Evolutionary conservation across 2,888 invertebrate species (phyloP), one percentile per base, ranked within the genome.

Genomic region (Hetaerina titia): DNA sequence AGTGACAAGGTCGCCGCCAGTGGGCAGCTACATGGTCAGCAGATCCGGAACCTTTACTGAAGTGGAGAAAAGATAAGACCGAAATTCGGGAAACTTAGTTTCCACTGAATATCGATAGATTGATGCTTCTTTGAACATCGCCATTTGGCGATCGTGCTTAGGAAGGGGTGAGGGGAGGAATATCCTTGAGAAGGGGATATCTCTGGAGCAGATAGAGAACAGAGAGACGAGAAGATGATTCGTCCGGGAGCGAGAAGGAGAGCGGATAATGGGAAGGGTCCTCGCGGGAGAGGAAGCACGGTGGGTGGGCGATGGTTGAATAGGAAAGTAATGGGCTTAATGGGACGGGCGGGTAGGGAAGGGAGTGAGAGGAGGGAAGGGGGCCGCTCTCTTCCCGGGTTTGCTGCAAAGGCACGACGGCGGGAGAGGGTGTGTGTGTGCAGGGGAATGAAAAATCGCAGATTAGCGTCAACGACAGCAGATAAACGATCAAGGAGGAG

Each of bases 381-480:
- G 58, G 89, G 87, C 60, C 63, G 17, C 63, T 13, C 90, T 31
- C 31, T 81, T 31, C 81, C 81, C 13, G 2, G 81, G 81, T 81
- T 90, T 63, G 57, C n/a, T 64, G 69, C 56, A 69, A 74, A 64
- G 69, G 92, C 22, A 69, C 31, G 92, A 31, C 15, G 60, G 45
- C 19, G 64, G 45, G 63, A 31, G 63, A 90, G 22, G 81, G 25
- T 17, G 19, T 63, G 31, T 22, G 74, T 31, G 81, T 69, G 64
- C 56, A 15, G 92, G 69, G 45, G 92, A 92, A 69, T 69, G 69
- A 69, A 69, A 92, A 69, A 69, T 92, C 92, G 64, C 69, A 92
- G 92, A 92, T 92, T 92, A 92, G 64, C 64, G 92, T 92, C 92
- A 92, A 92, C 56, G 64, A 92, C 64, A 69, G 92, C 69, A 63